Conservation (phyloP, 1,140 invertebrate genomes). For the Solen grandis region DNA sequence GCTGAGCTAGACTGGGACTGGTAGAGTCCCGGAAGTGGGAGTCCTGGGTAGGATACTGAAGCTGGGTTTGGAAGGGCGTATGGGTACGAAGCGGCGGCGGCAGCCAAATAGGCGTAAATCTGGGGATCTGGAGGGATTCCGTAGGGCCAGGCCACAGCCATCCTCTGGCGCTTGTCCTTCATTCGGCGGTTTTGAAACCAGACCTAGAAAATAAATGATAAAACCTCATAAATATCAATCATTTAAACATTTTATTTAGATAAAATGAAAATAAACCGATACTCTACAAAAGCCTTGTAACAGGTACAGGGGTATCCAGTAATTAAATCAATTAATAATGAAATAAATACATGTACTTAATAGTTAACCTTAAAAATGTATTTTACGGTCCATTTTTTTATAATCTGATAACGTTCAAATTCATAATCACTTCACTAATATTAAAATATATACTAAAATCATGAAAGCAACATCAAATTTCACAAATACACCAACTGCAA, state of each 20-base stretch:
- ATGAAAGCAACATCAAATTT: too few species aligned
- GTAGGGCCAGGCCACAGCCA: constrained; percentile 97
- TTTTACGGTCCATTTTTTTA: too few species aligned
- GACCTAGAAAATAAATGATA: constrained; percentile 87
- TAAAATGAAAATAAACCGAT: neutral
- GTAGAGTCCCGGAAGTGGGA: constrained; percentile 60
- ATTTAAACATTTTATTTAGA: neutral
- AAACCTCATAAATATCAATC: neutral
- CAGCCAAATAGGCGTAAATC: constrained; percentile 93
- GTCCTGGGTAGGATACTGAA: constrained; percentile 55
- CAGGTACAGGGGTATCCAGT: neutral
- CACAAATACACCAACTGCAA: too few species aligned
- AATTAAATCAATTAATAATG: too few species aligned
- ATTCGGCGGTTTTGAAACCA: constrained; percentile 99
- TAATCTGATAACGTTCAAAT: too few species aligned
- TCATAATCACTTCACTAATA: too few species aligned
- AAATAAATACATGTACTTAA: too few species aligned
- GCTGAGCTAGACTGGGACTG: constrained; percentile 56
- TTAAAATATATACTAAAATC: too few species aligned
- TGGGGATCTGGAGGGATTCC: constrained; percentile 88
- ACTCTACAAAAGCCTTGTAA: neutral
- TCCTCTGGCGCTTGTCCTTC: constrained; percentile 98
- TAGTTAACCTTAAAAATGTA: too few species aligned
- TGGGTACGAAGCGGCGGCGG: constrained; percentile 87
- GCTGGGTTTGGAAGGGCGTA: constrained; percentile 77